A percentile compares a stretch with the other conserved stretches of the same genome.
Conservation (phyloP, 1,140 invertebrate species). For the Eulimnadia texana region DNA sequence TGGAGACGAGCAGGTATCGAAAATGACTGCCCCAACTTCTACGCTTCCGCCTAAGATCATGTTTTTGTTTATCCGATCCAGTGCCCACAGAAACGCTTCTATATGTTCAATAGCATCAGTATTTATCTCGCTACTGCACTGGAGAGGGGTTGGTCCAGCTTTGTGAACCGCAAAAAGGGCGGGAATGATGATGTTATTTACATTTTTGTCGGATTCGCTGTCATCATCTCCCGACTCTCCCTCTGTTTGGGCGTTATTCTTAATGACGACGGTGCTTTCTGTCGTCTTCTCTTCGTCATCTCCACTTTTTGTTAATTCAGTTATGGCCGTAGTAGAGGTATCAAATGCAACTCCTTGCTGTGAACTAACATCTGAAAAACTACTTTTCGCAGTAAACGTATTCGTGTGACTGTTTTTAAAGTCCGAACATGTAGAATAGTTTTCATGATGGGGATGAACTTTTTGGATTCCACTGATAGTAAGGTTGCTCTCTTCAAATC, state of each 20-base stretch:
- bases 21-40: slow-evolving; percentile 23
- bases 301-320: no score
- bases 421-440: neutral
- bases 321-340: no score
- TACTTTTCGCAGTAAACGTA: no score
- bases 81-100: slow-evolving; percentile 34
- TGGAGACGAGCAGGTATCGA: slow-evolving; percentile 26
- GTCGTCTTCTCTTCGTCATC: no score
- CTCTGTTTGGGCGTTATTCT: no score
- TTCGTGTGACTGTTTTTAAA: no score
- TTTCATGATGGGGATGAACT: no score
- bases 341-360: no score
- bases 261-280: no score
- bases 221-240: neutral
- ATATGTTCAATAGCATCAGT: slow-evolving; percentile 29
- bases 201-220: neutral
- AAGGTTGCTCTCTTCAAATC: neutral
- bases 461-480: no score
- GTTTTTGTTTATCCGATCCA: slow-evolving; percentile 32
- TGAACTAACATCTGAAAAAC: no score
- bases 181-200: slow-evolving; percentile 18
- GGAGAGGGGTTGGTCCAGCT: slow-evolving; percentile 22
- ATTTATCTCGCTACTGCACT: slow-evolving; percentile 17
- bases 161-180: slow-evolving; percentile 26
- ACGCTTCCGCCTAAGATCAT: slow-evolving; percentile 23